phyloP scores from a whole-genome alignment of 2,797 vertebrate species.

The Pipistrellus pygmaeus region DNA sequence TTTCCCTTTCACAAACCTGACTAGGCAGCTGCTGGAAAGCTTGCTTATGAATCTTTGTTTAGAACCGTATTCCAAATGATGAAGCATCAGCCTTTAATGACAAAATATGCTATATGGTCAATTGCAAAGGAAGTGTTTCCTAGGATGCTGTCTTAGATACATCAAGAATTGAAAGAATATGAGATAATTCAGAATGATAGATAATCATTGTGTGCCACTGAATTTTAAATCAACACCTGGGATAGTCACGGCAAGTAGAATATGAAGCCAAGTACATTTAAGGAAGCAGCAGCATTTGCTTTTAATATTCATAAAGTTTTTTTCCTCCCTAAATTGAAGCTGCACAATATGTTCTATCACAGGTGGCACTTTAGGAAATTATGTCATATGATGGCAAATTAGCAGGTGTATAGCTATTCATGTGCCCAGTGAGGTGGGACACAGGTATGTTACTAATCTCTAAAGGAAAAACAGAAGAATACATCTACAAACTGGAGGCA shows the following conservation, averaged over 20 bases:
- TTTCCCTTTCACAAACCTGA: slow-evolving; percentile 87
- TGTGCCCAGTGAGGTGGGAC: slow-evolving; percentile 37
- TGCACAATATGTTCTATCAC: slow-evolving; percentile 71
- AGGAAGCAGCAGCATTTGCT: slow-evolving; percentile 39
- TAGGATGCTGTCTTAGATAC: slow-evolving; percentile 73
- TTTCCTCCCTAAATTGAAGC: slow-evolving; percentile 25
- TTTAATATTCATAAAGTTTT: slow-evolving; percentile 82
- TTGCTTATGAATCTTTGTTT: slow-evolving; percentile 85
- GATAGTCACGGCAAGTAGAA: slow-evolving; percentile 50
- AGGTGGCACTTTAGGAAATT: slow-evolving; percentile 74
- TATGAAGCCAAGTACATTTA: slow-evolving; percentile 61
- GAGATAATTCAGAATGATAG: slow-evolving; percentile 77
- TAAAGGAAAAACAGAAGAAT: background rate
- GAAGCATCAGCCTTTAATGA: slow-evolving; percentile 79
- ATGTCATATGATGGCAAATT: slow-evolving; percentile 65
- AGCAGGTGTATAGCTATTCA: slow-evolving; percentile 52
- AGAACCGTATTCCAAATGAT: slow-evolving; percentile 85
- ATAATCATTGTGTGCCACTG: slow-evolving; percentile 68
- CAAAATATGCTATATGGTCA: slow-evolving; percentile 79
- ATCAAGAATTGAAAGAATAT: slow-evolving; percentile 80
- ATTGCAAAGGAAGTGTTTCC: slow-evolving; percentile 72
- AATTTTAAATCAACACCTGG: slow-evolving; percentile 84
- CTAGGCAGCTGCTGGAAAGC: slow-evolving; percentile 85
- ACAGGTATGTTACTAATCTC: background rate
- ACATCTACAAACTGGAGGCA: background rate